A percentile compares a stretch with the other conserved stretches of the same genome.
These are phyloP conservation scores for Pocillopora damicornis DNA, from an alignment of 64 coral and sea anemone species.

Conservation along the genomic window DNA sequence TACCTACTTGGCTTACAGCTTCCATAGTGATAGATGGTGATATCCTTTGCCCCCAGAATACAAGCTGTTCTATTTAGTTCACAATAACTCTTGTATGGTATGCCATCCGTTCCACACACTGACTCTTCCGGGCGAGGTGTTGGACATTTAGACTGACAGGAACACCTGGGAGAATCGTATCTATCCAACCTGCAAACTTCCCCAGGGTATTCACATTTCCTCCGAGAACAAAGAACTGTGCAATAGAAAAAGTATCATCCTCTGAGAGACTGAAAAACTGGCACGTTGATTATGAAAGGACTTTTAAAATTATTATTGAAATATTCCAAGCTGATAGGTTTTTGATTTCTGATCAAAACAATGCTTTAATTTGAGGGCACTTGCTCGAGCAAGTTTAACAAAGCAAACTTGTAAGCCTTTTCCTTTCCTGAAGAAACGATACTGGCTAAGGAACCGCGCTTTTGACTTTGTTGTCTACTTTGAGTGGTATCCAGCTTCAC, in stretches of 20 bases:
- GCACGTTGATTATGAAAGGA: not conserved
- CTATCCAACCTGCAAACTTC: constrained; percentile 58
- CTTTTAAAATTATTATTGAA: too few species aligned
- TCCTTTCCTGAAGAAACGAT: too few species aligned
- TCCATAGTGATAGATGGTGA: constrained; percentile 39
- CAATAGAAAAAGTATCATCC: not conserved
- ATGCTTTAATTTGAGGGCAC: too few species aligned
- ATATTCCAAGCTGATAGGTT: too few species aligned
- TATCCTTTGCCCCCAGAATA: constrained; percentile 50
- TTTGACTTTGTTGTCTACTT: too few species aligned
- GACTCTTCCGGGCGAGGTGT: constrained; percentile 1
- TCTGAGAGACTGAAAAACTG: not conserved
- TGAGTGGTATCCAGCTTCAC: too few species aligned
- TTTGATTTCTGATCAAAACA: too few species aligned
- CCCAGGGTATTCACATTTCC: constrained; percentile 43
- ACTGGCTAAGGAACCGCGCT: too few species aligned
- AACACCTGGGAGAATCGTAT: constrained; percentile 54
- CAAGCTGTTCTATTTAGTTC: constrained; percentile 83
- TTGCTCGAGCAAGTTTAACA: too few species aligned
- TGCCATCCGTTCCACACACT: constrained; percentile 73
- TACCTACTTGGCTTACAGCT: constrained; percentile 46
- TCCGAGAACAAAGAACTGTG: constrained; percentile 53
- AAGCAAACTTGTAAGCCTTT: too few species aligned
- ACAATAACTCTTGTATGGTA: constrained; percentile 65
- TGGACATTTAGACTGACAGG: constrained; percentile 52